phyloP scores from a whole-genome alignment of 2,113 vertebrate species.

The Arenaria interpres region DNA sequence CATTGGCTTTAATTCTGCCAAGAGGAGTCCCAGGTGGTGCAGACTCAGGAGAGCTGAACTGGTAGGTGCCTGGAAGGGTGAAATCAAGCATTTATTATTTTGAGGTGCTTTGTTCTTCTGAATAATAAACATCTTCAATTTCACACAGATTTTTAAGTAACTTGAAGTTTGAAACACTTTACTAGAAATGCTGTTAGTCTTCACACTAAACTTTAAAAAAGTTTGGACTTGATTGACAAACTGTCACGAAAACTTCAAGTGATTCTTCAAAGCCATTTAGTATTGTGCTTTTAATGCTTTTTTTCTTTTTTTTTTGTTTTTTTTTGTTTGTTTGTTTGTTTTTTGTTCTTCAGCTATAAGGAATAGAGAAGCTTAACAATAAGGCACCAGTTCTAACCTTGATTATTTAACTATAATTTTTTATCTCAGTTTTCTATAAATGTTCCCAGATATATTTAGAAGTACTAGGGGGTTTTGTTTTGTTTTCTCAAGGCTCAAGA shows the following conservation, averaged over 20 bases:
- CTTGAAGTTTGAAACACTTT: background rate
- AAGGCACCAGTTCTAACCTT: background rate
- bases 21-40: conserved; percentile 84
- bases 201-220: background rate
- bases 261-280: background rate
- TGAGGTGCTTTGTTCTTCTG: background rate
- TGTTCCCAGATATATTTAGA: background rate
- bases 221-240: background rate
- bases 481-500: background rate
- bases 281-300: background rate
- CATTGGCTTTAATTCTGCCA: conserved; percentile 92
- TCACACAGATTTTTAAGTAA: background rate
- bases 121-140: background rate
- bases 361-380: background rate
- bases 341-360: background rate
- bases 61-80: conserved; percentile 85
- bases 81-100: conserved; percentile 32
- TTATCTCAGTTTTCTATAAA: background rate
- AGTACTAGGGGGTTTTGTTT: background rate
- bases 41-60: conserved; percentile 86
- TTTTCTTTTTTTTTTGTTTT: background rate
- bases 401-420: background rate
- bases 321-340: background rate
- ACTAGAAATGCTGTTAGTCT: background rate
- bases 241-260: background rate